A percentile compares a stretch with the other conserved stretches of the same genome.
phyloP scores from a whole-genome alignment of 2,888 invertebrate species.

The Drosophila mettleri region DNA sequence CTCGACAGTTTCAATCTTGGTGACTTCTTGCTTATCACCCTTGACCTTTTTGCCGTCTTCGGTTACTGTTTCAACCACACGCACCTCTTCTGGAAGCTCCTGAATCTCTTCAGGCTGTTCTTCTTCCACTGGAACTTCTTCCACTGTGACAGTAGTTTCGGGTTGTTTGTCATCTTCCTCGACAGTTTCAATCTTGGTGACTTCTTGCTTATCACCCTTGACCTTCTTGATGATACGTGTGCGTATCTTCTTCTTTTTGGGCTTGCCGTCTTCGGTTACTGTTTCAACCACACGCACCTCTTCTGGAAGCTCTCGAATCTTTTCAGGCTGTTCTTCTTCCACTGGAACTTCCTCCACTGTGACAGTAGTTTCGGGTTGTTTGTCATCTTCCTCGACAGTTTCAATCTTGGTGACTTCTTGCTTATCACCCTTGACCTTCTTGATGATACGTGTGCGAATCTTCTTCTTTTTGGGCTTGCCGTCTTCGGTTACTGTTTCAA shows the following conservation, averaged over 20 bases:
- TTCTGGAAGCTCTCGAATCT: conserved; percentile 1
- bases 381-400: conserved; percentile 26
- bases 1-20: conserved; percentile 9
- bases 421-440: conserved; percentile 26
- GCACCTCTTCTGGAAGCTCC: conserved; percentile 2
- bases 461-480: conserved; percentile 27
- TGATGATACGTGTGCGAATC: conserved; percentile 19
- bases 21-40: conserved; percentile 9
- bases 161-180: conserved; percentile 10
- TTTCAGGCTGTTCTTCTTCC: conserved; percentile 1
- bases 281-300: conserved; percentile 2
- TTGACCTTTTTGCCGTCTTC: conserved; percentile 6
- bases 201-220: conserved; percentile 7
- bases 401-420: conserved; percentile 29
- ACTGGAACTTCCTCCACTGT: conserved; percentile 10
- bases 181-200: conserved; percentile 9
- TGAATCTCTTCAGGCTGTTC: neutral
- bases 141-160: conserved; percentile 4
- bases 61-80: conserved; percentile 1
- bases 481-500: conserved; percentile 44
- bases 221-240: conserved; percentile 9
- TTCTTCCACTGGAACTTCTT: conserved; percentile 3
- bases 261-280: conserved; percentile 1
- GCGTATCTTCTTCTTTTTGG: conserved; percentile 8
- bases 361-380: conserved; percentile 21